These are phyloP conservation scores for Idaea straminata DNA, from an alignment of 2,888 invertebrate genomes.

Conservation along the genomic window DNA sequence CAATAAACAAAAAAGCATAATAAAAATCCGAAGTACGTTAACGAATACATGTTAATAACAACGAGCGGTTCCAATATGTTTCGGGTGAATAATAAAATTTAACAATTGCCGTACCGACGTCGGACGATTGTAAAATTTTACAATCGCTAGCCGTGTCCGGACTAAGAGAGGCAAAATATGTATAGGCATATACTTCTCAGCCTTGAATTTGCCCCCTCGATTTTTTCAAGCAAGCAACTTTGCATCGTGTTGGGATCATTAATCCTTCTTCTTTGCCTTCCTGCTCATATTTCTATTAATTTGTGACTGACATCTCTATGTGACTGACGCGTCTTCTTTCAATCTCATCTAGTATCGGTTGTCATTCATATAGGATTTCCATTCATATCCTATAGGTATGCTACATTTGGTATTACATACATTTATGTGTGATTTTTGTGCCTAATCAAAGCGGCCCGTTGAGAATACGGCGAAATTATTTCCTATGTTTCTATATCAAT, in stretches of 20 bases:
- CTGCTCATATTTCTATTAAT: neutral
- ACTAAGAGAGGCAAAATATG: conserved; percentile 21
- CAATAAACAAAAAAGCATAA: conserved; percentile 34
- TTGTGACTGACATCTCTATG: too few species aligned
- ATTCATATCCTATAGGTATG: too few species aligned
- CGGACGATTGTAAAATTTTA: conserved; percentile 54
- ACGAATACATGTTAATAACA: conserved; percentile 33
- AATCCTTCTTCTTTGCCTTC: neutral
- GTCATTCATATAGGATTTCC: too few species aligned
- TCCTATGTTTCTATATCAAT: too few species aligned
- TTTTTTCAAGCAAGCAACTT: neutral
- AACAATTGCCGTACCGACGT: conserved; percentile 25
- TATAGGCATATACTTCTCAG: neutral
- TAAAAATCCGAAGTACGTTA: conserved; percentile 40
- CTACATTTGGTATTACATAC: too few species aligned
- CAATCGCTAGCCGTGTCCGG: conserved; percentile 32
- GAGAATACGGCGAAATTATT: too few species aligned
- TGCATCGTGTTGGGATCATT: neutral
- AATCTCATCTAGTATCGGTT: too few species aligned
- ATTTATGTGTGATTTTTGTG: too few species aligned
- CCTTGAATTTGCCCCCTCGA: neutral
- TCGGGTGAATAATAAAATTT: conserved; percentile 32
- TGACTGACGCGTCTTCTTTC: too few species aligned
- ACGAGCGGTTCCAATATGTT: conserved; percentile 24
- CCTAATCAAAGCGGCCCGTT: too few species aligned